Conservation (phyloP, 2,797 vertebrate species). For the Channa striata region DNA sequence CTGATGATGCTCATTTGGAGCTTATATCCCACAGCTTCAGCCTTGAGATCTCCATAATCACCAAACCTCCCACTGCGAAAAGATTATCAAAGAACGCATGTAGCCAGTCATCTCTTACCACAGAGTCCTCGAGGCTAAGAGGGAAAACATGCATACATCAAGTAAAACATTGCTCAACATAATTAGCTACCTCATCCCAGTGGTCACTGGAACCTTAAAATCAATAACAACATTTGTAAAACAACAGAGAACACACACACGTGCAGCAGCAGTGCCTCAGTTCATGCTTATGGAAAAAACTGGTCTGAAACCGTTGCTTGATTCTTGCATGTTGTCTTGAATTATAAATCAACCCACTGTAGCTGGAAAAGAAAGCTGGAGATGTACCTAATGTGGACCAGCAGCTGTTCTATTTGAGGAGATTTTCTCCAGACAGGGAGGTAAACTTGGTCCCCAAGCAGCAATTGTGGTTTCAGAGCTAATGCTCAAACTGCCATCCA, state of each 20-base stretch:
- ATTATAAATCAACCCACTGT: constrained; percentile 34
- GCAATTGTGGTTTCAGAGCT: constrained; percentile 65
- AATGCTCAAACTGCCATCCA: constrained; percentile 60
- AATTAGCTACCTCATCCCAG: constrained; percentile 80
- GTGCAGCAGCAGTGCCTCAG: constrained; percentile 9
- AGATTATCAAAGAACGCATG: constrained; percentile 82
- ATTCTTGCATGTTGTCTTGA: constrained; percentile 16
- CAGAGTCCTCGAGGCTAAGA: constrained; percentile 77
- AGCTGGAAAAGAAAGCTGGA: constrained; percentile 25
- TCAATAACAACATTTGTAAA: constrained; percentile 78
- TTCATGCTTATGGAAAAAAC: constrained; percentile 35
- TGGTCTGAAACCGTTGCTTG: constrained; percentile 20
- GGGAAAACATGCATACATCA: constrained; percentile 80
- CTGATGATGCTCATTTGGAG: constrained; percentile 63
- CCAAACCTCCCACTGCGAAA: constrained; percentile 78
- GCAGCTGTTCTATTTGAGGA: constrained; percentile 42
- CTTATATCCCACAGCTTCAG: constrained; percentile 70
- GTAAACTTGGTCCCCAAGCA: constrained; percentile 40
- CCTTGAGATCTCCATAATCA: constrained; percentile 82
- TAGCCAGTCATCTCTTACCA: constrained; percentile 78
- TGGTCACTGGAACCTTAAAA: constrained; percentile 78
- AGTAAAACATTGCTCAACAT: constrained; percentile 77
- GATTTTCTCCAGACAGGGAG: constrained; percentile 47
- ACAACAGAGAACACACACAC: constrained; percentile 56
- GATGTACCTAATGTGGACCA: constrained; percentile 12